Evolutionary conservation across 2,113 vertebrate genomes (phyloP).

Genomic region (Erythrolamprus reginae): DNA sequence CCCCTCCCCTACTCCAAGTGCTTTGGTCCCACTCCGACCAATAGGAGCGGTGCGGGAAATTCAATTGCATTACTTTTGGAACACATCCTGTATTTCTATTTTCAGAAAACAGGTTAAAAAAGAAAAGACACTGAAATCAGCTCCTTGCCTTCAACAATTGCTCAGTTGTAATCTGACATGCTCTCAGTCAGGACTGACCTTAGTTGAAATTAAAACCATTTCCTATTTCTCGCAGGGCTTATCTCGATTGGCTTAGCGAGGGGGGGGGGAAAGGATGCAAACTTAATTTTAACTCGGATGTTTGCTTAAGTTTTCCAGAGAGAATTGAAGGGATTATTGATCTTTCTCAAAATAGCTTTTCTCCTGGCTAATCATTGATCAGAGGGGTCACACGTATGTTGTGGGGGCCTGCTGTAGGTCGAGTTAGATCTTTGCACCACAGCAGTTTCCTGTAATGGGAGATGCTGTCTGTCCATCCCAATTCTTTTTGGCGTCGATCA

Average conservation of each 20-base stretch:
- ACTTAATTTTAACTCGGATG: conserved; percentile 34
- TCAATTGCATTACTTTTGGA: too few species aligned
- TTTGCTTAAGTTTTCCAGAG: conserved; percentile 13
- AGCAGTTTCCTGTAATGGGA: not conserved
- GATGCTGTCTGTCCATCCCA: not conserved
- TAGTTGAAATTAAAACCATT: not conserved
- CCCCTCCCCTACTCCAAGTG: too few species aligned
- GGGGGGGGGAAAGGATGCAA: not conserved
- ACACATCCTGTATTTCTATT: too few species aligned
- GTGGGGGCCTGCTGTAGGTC: not conserved
- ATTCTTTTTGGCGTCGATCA: not conserved
- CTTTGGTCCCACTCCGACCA: too few species aligned
- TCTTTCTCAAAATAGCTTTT: conserved; percentile 37
- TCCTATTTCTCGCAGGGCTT: not conserved
- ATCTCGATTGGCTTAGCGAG: conserved; percentile 2
- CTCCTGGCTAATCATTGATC: conserved; percentile 44
- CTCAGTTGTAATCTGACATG: not conserved
- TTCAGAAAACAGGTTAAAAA: not conserved
- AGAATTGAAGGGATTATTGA: conserved; percentile 28
- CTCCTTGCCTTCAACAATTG: not conserved
- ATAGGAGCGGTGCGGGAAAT: too few species aligned
- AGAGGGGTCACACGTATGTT: conserved; percentile 12
- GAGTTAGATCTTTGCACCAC: not conserved
- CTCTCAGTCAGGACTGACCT: not conserved
- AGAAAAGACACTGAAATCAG: not conserved